Evolutionary conservation across 2,797 vertebrate species (phyloP).

Genomic region (Falco concolor): DNA sequence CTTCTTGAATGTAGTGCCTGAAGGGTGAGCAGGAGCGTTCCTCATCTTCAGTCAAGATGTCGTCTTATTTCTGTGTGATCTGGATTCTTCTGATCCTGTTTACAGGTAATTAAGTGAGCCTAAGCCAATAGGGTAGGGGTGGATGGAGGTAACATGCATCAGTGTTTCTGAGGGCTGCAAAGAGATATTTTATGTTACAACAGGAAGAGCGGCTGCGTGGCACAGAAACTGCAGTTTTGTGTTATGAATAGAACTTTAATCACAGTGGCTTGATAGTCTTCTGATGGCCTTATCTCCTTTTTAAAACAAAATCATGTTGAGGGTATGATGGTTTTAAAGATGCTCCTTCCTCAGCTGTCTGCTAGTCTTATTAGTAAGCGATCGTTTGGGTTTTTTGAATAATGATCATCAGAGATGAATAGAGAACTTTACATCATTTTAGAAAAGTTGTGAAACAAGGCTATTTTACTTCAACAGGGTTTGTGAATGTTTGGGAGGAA

Average conservation of each 20-base stretch:
- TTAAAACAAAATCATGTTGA: background rate
- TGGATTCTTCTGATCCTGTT: conserved; percentile 1
- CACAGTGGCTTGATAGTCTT: background rate
- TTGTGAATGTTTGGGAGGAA: background rate
- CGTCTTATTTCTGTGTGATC: background rate
- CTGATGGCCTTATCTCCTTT: background rate
- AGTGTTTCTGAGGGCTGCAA: background rate
- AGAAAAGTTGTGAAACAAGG: background rate
- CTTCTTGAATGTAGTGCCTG: background rate
- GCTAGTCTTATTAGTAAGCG: background rate
- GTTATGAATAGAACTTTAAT: background rate
- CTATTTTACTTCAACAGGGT: background rate
- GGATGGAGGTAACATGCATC: background rate
- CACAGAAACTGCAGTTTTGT: background rate
- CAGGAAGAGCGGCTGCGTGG: background rate
- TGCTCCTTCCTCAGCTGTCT: background rate
- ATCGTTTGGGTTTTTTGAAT: background rate
- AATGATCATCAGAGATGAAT: background rate
- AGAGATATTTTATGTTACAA: background rate
- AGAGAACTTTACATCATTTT: background rate
- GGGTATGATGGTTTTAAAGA: background rate
- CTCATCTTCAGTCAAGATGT: background rate
- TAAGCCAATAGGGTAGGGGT: background rate
- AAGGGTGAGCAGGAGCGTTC: background rate
- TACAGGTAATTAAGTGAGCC: conserved; percentile 14